Evolutionary conservation across 2,797 vertebrate species (phyloP), one percentile per base, ranked within the genome.

Genomic region (Otus scops): DNA sequence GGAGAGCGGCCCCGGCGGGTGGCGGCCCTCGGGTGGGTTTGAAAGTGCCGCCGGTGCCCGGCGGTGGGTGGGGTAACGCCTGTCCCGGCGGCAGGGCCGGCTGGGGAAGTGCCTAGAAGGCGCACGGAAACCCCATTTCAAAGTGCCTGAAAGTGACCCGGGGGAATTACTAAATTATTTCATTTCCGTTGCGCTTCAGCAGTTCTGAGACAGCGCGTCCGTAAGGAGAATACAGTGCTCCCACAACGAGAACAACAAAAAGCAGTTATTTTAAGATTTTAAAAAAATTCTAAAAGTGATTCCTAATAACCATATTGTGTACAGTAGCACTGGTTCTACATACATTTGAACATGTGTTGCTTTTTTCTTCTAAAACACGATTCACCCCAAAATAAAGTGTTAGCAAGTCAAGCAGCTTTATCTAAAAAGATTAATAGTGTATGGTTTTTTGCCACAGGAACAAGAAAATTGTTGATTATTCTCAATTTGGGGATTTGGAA

Each of bases 401-500:
- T 65, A 28, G 16, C 4, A 10, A 57, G 23, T 56, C 34, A 21
- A 41, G 65, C 48, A 70, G 50, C 77, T 74, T 47, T 36, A 3
- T 30, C 73, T 34, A n/a, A 47, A 50, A 51, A 10, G 81, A 78
- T 50, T 79, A 85, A 83, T n/a, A 9, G 8, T 36, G 17, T 84
- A 1, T 85, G 3, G 9, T 86, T 56, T 84, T 92, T 87, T n/a
- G 2, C 76, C 19, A 19, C 97, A 99, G 99, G 96, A 98, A 95
- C 92, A 98, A 97, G 80, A 99, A 99, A 85, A 45, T 80, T 69
- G 97, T 99, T 34, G 98, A 98, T 97, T 99, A 99, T 96, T 98
- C 97, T 73, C 98, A 99, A 63, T 96, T 97, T 93, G 97, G 98
- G 24, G 97, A 98, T 85, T 97, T 98, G 27, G 98, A 98, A 64